phyloP scores from a whole-genome alignment of 1,140 invertebrate genomes.

The Aphidius gifuensis region DNA sequence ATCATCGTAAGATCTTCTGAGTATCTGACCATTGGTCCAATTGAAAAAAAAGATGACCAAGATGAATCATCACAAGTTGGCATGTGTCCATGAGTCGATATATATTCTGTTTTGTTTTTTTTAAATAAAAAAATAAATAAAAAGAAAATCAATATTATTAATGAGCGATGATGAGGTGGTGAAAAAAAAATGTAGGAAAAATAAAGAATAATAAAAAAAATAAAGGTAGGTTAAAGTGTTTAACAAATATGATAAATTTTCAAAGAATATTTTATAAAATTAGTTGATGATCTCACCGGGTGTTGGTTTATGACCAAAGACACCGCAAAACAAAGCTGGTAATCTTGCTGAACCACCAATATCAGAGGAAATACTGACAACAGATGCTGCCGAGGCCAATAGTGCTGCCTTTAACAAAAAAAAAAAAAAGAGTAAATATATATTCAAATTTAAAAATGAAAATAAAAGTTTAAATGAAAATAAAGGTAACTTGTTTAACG shows the following conservation, averaged over 20 bases:
- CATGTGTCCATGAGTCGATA: conserved; percentile 47
- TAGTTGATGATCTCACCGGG: conserved; percentile 50
- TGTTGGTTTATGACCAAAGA: conserved; percentile 80
- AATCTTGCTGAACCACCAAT: conserved; percentile 81
- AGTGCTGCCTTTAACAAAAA: conserved; percentile 58
- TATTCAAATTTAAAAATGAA: background rate
- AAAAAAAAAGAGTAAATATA: background rate
- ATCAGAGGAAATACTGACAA: conserved; percentile 80
- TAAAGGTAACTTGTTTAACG: background rate
- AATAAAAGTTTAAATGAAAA: background rate
- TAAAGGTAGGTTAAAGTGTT: no score
- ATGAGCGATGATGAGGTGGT: background rate
- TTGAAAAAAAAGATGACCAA: conserved; percentile 63
- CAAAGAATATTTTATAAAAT: background rate
- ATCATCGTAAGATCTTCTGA: conserved; percentile 75
- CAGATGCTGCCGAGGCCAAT: conserved; percentile 69
- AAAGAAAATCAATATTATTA: conserved; percentile 1
- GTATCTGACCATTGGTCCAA: conserved; percentile 82
- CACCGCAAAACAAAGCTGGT: conserved; percentile 81
- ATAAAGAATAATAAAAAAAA: no score
- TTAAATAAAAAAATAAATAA: conserved; percentile 8
- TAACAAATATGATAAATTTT: background rate
- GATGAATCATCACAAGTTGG: conserved; percentile 56
- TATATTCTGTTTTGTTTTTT: conserved; percentile 27
- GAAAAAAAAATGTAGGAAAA: no score